Evolutionary conservation across 2,797 vertebrate genomes (phyloP).

Genomic region (Takifugu rubripes): DNA sequence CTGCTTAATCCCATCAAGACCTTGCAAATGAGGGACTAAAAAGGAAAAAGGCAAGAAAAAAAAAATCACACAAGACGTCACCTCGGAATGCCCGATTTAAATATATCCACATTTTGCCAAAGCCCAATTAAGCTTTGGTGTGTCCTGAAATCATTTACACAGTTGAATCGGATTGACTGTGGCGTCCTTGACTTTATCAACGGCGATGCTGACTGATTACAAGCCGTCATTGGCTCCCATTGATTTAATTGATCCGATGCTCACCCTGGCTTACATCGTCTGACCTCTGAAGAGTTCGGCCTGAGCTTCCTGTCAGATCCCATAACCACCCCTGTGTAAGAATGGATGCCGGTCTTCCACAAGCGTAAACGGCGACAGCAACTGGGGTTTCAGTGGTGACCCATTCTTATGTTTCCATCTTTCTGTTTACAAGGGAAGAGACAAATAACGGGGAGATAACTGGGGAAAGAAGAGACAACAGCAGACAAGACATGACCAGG

Average conservation of each 20-base stretch:
- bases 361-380: neutral
- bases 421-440: slow-evolving; percentile 21
- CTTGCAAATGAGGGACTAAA: slow-evolving; percentile 27
- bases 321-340: slow-evolving; percentile 6
- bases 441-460: slow-evolving; percentile 16
- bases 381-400: neutral
- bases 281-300: slow-evolving; percentile 39
- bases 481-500: slow-evolving; percentile 19
- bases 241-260: slow-evolving; percentile 47
- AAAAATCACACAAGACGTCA: slow-evolving; percentile 1
- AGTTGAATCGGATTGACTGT: slow-evolving; percentile 13
- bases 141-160: slow-evolving; percentile 8
- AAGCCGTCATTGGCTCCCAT: slow-evolving; percentile 43
- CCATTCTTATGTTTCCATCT: slow-evolving; percentile 7
- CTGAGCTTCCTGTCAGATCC: slow-evolving; percentile 26
- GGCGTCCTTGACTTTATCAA: slow-evolving; percentile 42
- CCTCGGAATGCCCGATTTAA: slow-evolving; percentile 13
- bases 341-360: neutral
- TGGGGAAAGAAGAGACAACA: neutral
- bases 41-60: slow-evolving; percentile 1
- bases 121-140: neutral
- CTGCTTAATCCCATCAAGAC: slow-evolving; percentile 38
- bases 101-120: slow-evolving; percentile 15
- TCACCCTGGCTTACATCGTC: slow-evolving; percentile 37
- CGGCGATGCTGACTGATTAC: slow-evolving; percentile 33